A percentile compares a stretch with the other conserved stretches of the same genome.
These are phyloP conservation scores for Danionella cerebrum DNA, from an alignment of 2,113 vertebrate species.

Conservation along the genomic window DNA sequence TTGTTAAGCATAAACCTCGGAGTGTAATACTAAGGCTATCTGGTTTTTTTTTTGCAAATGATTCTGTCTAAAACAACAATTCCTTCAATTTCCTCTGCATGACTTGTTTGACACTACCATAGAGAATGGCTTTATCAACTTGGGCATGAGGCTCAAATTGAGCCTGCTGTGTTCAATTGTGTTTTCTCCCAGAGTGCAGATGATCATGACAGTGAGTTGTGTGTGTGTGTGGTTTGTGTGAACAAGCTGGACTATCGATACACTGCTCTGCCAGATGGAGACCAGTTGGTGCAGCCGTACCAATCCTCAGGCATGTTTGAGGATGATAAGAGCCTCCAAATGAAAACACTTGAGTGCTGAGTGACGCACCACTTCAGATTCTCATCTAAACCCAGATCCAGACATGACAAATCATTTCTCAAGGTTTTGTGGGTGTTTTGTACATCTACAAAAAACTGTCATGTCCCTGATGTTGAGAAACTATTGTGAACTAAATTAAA, in stretches of 20 bases:
- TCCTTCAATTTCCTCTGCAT: conserved; percentile 18
- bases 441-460: neutral
- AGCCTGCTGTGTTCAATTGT: conserved; percentile 3
- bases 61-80: conserved; percentile 23
- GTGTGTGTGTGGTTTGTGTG: neutral
- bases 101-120: neutral
- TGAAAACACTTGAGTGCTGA: neutral
- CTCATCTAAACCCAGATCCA: neutral
- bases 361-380: neutral
- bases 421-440: neutral
- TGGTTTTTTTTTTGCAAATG: conserved; percentile 21
- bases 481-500: neutral
- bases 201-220: neutral
- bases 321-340: neutral
- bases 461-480: neutral
- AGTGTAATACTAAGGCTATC: conserved; percentile 26
- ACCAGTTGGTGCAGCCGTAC: neutral
- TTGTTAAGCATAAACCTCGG: conserved; percentile 12
- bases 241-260: conserved; percentile 8
- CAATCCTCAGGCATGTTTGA: neutral
- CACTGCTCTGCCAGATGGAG: neutral
- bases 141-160: neutral
- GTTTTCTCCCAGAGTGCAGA: neutral
- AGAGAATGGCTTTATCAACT: neutral
- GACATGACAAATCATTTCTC: neutral